Percentiles rank a stretch among this genome's conserved stretches.
phyloP scores from a whole-genome alignment of 2,113 vertebrate species.

The Bufo gargarizans region DNA sequence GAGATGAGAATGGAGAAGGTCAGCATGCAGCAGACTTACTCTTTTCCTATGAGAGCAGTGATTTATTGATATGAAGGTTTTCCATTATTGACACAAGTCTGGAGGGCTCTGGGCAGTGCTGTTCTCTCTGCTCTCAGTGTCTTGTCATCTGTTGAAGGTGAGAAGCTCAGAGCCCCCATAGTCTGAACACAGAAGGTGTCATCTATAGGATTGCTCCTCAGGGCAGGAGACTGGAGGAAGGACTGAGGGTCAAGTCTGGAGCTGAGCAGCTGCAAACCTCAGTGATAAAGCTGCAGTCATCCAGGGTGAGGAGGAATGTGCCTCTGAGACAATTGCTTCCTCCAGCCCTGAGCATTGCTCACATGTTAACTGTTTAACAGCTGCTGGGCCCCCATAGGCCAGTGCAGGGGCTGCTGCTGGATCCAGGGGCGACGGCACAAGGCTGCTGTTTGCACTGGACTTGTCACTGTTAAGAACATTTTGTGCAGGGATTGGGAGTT shows the following conservation, averaged over 20 bases:
- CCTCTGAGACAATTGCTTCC: not conserved
- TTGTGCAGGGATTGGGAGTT: constrained; percentile 29
- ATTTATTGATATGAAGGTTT: no score
- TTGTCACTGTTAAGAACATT: constrained; percentile 4
- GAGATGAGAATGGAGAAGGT: no score
- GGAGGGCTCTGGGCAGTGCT: no score
- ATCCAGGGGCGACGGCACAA: not conserved
- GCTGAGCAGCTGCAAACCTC: constrained; percentile 2
- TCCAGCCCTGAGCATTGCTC: constrained; percentile 10
- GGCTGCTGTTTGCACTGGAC: constrained; percentile 2
- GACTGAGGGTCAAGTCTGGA: constrained; percentile 1
- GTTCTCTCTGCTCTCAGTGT: not conserved
- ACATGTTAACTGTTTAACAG: not conserved
- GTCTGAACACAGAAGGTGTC: not conserved
- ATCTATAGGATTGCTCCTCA: not conserved
- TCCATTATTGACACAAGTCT: no score
- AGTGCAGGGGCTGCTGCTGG: not conserved
- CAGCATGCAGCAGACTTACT: no score
- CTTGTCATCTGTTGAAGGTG: not conserved
- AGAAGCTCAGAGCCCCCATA: not conserved
- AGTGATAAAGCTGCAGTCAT: constrained; percentile 28
- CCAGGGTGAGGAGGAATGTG: not conserved
- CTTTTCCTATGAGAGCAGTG: no score
- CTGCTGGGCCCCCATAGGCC: not conserved
- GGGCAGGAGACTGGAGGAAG: not conserved